Evolutionary conservation across 2,888 invertebrate species (phyloP).

Genomic region (Hypomecis atomaria): DNA sequence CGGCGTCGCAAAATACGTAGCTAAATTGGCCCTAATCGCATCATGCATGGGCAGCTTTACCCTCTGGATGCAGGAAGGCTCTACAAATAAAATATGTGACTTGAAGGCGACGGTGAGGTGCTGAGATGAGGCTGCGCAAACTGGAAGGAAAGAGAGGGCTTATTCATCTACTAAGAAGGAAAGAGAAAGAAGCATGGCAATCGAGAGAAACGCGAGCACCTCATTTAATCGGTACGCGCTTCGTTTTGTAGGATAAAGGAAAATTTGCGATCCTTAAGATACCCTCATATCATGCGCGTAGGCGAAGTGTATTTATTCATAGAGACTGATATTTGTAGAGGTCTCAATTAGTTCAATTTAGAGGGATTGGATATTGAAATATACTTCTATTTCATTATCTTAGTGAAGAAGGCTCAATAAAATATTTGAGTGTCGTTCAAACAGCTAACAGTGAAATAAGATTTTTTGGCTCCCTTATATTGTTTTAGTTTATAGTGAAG

Average conservation of each 20-base stretch:
- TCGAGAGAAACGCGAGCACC: conserved; percentile 84
- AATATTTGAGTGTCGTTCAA: neutral
- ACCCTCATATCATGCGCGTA: conserved; percentile 50
- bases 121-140: conserved; percentile 79
- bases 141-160: conserved; percentile 61
- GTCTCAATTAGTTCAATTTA: conserved; percentile 11
- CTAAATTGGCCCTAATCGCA: conserved; percentile 52
- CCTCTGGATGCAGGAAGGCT: conserved; percentile 81
- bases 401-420: neutral
- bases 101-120: conserved; percentile 82
- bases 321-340: conserved; percentile 16
- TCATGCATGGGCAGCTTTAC: conserved; percentile 72
- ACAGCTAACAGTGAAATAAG: no score
- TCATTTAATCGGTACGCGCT: conserved; percentile 84
- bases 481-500: no score
- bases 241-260: conserved; percentile 79
- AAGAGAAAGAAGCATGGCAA: conserved; percentile 66
- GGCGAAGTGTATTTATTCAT: conserved; percentile 30
- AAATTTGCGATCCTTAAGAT: conserved; percentile 73
- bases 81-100: conserved; percentile 85
- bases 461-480: no score
- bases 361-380: neutral
- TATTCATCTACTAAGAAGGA: conserved; percentile 49
- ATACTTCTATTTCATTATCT: neutral
- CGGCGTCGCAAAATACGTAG: conserved; percentile 39